Percentiles rank a stretch among this genome's conserved stretches.
These are phyloP conservation scores for Pogonocherus hispidulus DNA, from an alignment of 2,888 invertebrate genomes.

Conservation along the genomic window DNA sequence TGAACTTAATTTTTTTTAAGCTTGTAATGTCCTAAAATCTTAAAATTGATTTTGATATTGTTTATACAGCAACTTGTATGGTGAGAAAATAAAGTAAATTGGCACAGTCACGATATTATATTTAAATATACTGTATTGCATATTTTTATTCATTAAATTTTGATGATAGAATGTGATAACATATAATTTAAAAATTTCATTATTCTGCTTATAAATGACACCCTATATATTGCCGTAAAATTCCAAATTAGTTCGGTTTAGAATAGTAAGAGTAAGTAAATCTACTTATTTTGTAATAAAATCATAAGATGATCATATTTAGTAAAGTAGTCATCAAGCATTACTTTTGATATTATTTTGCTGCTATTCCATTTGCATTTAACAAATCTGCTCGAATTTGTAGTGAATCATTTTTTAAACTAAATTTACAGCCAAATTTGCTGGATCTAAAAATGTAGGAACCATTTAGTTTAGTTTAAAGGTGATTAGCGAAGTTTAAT, in stretches of 20 bases:
- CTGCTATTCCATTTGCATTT: constrained; percentile 5
- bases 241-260: background rate
- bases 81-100: too few species aligned
- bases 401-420: constrained; percentile 9
- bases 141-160: too few species aligned
- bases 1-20: too few species aligned
- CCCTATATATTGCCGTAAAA: background rate
- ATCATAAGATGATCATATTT: constrained; percentile 9
- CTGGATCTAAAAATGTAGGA: constrained; percentile 10
- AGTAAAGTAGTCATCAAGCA: constrained; percentile 10
- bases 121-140: too few species aligned
- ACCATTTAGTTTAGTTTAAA: constrained; percentile 17
- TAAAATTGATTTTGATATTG: too few species aligned
- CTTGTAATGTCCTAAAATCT: too few species aligned
- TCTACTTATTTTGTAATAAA: background rate
- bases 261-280: too few species aligned
- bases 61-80: too few species aligned
- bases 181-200: background rate
- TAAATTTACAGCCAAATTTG: constrained; percentile 20
- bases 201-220: background rate
- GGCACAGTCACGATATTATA: too few species aligned
- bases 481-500: background rate
- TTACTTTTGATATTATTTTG: background rate
- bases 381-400: constrained; percentile 11
- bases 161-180: too few species aligned